Evolutionary conservation across 2,888 invertebrate genomes (phyloP).

Genomic region (Dimorphilus gyrociliatus): DNA sequence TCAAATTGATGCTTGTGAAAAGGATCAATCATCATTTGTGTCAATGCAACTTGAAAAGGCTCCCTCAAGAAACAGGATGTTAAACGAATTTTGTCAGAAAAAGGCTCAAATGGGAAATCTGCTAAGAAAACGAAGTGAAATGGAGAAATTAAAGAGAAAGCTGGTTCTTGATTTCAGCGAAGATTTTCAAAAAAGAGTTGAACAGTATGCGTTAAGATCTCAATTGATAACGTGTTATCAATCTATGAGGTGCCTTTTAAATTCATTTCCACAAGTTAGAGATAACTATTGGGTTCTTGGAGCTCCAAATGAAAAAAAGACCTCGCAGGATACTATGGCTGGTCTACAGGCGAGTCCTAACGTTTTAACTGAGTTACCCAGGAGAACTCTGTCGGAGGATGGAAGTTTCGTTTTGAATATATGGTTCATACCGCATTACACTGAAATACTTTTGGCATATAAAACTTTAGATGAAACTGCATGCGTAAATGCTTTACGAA

Average conservation of each 20-base stretch:
- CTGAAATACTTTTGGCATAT: constrained; percentile 29
- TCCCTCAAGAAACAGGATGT: constrained; percentile 31
- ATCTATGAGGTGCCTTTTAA: constrained; percentile 25
- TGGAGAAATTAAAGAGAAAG: constrained; percentile 29
- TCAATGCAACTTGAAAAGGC: constrained; percentile 35
- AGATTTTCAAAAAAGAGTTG: constrained; percentile 20
- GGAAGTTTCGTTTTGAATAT: constrained; percentile 31
- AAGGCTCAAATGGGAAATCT: constrained; percentile 21
- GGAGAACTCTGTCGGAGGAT: constrained; percentile 24
- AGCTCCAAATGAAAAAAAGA: constrained; percentile 29
- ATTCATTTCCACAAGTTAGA: constrained; percentile 32
- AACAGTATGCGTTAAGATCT: constrained; percentile 28
- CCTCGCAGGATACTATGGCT: constrained; percentile 16
- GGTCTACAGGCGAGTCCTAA: constrained; percentile 24
- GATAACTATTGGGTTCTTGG: constrained; percentile 33
- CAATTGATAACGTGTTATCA: constrained; percentile 33
- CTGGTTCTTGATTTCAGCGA: constrained; percentile 27
- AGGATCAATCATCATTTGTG: constrained; percentile 29
- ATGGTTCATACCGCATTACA: constrained; percentile 36
- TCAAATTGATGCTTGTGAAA: constrained; percentile 23
- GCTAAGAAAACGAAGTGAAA: constrained; percentile 26
- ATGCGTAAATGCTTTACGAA: constrained; percentile 19
- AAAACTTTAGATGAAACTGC: constrained; percentile 22
- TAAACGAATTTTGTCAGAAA: constrained; percentile 30
- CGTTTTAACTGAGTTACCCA: constrained; percentile 2